These are phyloP conservation scores for Okamejei kenojei DNA, from an alignment of 2,797 vertebrate genomes.

Conservation along the genomic window DNA sequence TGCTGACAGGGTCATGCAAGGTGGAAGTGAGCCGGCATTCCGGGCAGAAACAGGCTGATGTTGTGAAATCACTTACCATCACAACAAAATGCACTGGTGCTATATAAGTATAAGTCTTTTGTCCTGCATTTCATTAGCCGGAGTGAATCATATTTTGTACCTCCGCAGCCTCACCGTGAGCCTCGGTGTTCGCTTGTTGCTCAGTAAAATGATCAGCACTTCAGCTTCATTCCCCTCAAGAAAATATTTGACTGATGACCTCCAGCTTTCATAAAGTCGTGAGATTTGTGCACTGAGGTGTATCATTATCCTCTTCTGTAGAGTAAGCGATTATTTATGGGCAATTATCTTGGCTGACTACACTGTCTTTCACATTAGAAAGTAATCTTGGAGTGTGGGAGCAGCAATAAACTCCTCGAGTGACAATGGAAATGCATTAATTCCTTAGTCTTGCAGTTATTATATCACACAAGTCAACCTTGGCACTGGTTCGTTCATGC, in stretches of 20 bases:
- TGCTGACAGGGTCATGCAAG: no score
- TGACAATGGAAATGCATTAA: constrained; percentile 24
- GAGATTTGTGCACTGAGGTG: background rate
- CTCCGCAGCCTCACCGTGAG: background rate
- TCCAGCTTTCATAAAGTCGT: background rate
- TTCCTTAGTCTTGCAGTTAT: constrained; percentile 22
- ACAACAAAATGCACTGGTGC: no score
- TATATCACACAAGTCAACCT: background rate
- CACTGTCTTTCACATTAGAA: constrained; percentile 22
- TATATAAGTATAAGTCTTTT: no score
- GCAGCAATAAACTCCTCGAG: constrained; percentile 19
- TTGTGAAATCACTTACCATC: no score
- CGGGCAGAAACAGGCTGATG: no score
- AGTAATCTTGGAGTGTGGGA: constrained; percentile 9
- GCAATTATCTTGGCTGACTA: constrained; percentile 19
- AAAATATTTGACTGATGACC: constrained; percentile 22
- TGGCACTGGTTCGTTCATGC: background rate
- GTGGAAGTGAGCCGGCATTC: no score
- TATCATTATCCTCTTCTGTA: constrained; percentile 20
- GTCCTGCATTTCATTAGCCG: background rate
- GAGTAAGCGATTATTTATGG: constrained; percentile 23
- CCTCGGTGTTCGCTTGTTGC: background rate
- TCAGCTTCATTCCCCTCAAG: constrained; percentile 7
- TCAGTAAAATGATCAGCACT: background rate
- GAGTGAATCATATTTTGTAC: background rate